Conservation (phyloP, 2,797 vertebrate species). For the Mus minutoides region DNA sequence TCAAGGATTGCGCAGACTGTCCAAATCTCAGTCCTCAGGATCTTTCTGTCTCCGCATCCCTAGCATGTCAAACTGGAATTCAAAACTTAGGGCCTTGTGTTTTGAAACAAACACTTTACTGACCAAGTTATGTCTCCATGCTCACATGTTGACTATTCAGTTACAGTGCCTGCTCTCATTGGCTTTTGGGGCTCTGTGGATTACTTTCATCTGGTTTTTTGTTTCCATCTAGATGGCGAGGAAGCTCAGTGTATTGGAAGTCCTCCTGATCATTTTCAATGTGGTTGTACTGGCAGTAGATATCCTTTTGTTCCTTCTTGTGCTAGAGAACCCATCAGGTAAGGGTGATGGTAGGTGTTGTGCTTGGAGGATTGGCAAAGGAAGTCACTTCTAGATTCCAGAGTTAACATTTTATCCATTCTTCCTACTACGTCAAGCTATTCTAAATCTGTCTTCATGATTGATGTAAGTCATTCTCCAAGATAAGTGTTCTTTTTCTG, state of each 20-base stretch:
- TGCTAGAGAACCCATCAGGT: slow-evolving; percentile 60
- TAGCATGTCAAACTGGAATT: background rate
- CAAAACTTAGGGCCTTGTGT: background rate
- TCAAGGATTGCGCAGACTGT: background rate
- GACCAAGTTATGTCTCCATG: background rate
- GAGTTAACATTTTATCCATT: background rate
- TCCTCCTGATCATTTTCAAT: slow-evolving; percentile 56
- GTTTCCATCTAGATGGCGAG: slow-evolving; percentile 75
- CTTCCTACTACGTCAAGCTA: background rate
- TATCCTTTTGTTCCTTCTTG: slow-evolving; percentile 50
- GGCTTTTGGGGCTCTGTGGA: background rate
- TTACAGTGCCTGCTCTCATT: background rate
- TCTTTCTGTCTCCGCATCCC: background rate
- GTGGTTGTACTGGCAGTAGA: background rate
- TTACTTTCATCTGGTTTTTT: slow-evolving; percentile 15
- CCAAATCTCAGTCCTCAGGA: background rate
- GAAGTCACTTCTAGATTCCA: background rate
- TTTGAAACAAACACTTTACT: background rate
- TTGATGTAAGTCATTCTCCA: background rate
- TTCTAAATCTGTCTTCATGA: background rate
- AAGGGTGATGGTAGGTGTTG: slow-evolving; percentile 8
- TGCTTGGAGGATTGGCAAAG: background rate
- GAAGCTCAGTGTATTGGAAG: slow-evolving; percentile 51
- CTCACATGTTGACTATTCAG: background rate
- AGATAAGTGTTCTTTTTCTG: background rate